Evolutionary conservation across 2,888 invertebrate species (phyloP), one percentile per base, ranked within the genome.

Genomic region (Lasioglossum lativentre): DNA sequence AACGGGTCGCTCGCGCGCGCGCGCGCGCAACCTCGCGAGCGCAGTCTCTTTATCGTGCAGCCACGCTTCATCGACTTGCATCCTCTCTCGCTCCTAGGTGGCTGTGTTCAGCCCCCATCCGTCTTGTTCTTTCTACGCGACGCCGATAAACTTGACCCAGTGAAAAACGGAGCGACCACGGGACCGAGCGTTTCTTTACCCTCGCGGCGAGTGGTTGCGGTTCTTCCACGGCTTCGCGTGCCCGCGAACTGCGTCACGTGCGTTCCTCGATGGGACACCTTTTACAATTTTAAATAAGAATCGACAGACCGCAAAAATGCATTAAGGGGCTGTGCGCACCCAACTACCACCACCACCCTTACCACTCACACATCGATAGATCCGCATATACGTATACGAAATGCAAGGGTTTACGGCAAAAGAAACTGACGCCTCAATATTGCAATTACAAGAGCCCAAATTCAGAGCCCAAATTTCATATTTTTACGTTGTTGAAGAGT

Each of bases 131-230:
- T 23, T 66, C 59, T 75, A 16, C 78, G 52, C 42, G 74, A 52
- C 82, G 19, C 23, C 52, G 82, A 80, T 81, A 90, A 89, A 90
- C 90, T 90, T 90, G 90, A 90, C 90, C 90, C 86, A 88, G 81
- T 88, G 82, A 85, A 86, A 84, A 88, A 86, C 85, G 27, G 81
- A 76, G 40, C 78, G 68, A 56, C 73, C 27, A 70, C 73, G 34
- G 59, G 75, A 79, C 77, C 68, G 71, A 82, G 75, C 52, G 66
- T 77, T 74, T 75, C 72, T 38, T 76, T 74, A 56, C 66, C 42
- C n/a, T 38, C 84, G 59, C 40, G 47, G 16, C 38, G 34, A 19
- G 38, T 23, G 75, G 47, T 38, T 42, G n/a, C 74, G 71, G 73
- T 52, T 75, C 77, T 63, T 63, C 63, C 10, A 19, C 12, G 38